Evolutionary conservation across 2,888 invertebrate genomes (phyloP).

Genomic region (Zootermopsis nevadensis): DNA sequence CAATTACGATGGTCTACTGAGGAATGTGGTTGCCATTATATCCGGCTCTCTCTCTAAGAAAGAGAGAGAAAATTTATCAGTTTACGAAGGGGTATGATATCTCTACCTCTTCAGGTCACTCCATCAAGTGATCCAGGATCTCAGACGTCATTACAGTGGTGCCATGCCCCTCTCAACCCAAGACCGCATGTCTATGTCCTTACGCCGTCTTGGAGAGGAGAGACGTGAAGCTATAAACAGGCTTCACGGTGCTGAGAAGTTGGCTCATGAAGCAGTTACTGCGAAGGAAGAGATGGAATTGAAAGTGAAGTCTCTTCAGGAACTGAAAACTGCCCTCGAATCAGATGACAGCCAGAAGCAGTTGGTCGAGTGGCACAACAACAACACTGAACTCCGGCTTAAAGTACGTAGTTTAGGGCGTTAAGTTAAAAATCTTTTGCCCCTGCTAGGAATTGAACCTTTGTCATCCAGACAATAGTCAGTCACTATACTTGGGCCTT

Average conservation of each 20-base stretch:
- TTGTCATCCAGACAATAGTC: too few species aligned
- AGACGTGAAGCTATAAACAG: constrained; percentile 59
- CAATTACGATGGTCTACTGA: too few species aligned
- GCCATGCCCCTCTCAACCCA: constrained; percentile 64
- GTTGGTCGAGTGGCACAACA: constrained; percentile 59
- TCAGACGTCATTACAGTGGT: constrained; percentile 68
- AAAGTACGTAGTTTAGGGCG: constrained; percentile 52
- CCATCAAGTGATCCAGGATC: constrained; percentile 63
- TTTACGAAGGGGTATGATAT: too few species aligned
- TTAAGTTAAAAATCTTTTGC: too few species aligned
- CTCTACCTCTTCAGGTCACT: constrained; percentile 59
- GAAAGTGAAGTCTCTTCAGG: constrained; percentile 46
- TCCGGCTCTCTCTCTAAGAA: too few species aligned
- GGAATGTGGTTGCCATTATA: too few species aligned
- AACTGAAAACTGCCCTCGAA: constrained; percentile 41
- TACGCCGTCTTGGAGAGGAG: constrained; percentile 57
- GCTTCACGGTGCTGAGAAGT: constrained; percentile 58
- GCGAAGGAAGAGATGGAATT: constrained; percentile 59
- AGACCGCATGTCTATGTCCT: constrained; percentile 58
- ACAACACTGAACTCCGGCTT: constrained; percentile 56
- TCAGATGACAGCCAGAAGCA: constrained; percentile 51
- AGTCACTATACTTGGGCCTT: too few species aligned
- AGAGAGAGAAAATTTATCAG: too few species aligned
- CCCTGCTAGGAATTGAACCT: too few species aligned
- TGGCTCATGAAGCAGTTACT: constrained; percentile 58